phyloP scores from a whole-genome alignment of 2,888 invertebrate species.

The Camponotus fellah region DNA sequence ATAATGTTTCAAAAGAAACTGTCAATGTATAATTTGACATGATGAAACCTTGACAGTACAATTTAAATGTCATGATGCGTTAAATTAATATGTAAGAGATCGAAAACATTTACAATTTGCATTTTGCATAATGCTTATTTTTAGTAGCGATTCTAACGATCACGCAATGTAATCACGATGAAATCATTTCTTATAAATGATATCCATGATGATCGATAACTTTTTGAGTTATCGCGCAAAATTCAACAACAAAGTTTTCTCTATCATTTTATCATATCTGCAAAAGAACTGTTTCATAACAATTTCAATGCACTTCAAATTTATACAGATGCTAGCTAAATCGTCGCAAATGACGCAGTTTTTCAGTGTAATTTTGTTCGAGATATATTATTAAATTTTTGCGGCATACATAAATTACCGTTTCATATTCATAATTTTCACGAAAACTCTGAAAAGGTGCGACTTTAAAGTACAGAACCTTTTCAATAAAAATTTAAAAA shows the following conservation, averaged over 20 bases:
- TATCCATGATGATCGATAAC: conserved; percentile 10
- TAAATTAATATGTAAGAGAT: conserved; percentile 8
- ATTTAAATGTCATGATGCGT: not conserved
- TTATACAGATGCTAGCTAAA: not conserved
- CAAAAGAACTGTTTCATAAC: not conserved
- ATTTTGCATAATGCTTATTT: not conserved
- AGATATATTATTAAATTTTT: conserved; percentile 1
- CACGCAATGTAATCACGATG: not conserved
- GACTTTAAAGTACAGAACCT: not conserved
- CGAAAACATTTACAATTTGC: conserved; percentile 6
- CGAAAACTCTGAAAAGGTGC: not conserved
- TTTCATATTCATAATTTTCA: not conserved
- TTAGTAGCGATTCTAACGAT: not conserved
- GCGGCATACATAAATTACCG: not conserved
- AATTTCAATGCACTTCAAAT: not conserved
- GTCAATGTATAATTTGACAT: not conserved
- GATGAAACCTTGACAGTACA: not conserved
- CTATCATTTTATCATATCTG: not conserved
- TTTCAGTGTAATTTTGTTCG: not conserved
- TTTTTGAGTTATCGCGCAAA: conserved; percentile 1
- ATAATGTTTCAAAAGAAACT: not conserved
- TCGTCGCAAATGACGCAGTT: not conserved
- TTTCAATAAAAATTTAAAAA: not conserved
- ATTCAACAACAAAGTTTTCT: not conserved
- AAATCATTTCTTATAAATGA: conserved; percentile 29